A percentile compares a stretch with the other conserved stretches of the same genome.
Conservation (phyloP, 2,888 invertebrate species). For the Agrotis clavis region DNA sequence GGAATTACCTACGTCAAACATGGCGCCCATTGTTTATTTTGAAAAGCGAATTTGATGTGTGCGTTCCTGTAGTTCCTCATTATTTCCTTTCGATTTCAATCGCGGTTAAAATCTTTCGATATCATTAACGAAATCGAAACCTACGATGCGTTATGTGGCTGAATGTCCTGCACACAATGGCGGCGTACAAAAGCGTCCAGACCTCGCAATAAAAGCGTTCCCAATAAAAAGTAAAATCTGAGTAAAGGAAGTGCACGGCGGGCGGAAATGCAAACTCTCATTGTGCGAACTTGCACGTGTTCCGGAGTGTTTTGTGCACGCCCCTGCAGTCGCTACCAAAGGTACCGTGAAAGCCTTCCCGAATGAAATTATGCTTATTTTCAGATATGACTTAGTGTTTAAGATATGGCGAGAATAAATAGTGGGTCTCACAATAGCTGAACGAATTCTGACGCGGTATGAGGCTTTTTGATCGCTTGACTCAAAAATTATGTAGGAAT, state of each 20-base stretch:
- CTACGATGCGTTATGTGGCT: conserved; percentile 87
- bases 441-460: not conserved
- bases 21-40: conserved; percentile 56
- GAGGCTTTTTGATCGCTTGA: not conserved
- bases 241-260: conserved; percentile 90
- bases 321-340: conserved; percentile 78
- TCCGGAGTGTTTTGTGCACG: conserved; percentile 88
- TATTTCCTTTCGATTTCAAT: conserved; percentile 88
- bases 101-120: conserved; percentile 86
- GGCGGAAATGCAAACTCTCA: conserved; percentile 90
- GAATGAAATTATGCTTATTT: conserved; percentile 76
- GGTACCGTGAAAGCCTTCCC: conserved; percentile 79
- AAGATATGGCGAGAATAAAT: conserved; percentile 31
- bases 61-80: conserved; percentile 60
- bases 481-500: not conserved
- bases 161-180: conserved; percentile 87
- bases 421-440: conserved; percentile 12
- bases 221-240: conserved; percentile 89
- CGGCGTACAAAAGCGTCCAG: conserved; percentile 84
- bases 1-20: conserved; percentile 57
- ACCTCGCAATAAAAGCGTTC: conserved; percentile 85
- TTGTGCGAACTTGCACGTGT: conserved; percentile 91
- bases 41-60: conserved; percentile 68
- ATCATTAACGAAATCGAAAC: conserved; percentile 91
- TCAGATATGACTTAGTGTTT: conserved; percentile 67